Evolutionary conservation across 2,113 vertebrate genomes (phyloP), one percentile per base, ranked within the genome.

Genomic region (Pelvicachromis taeniatus): DNA sequence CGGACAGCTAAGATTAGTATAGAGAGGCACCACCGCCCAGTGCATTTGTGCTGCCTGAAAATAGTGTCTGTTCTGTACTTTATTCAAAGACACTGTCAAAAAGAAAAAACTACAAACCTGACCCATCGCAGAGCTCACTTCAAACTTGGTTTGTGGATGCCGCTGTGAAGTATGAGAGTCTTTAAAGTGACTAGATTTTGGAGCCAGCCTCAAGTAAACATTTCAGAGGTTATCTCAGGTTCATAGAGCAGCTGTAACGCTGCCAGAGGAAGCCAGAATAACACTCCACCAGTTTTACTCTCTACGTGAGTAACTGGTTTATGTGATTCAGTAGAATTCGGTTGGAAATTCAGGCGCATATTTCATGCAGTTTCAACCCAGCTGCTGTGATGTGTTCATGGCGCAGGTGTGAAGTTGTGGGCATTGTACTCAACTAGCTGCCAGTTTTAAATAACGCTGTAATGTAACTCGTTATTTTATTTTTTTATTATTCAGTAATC

Each of bases 271-370:
- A 70, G 4, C 21, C 21, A 70, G 65, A 10, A 29, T 10, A 73
- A 31, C 42, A 45, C 38, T 10, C 13, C 42, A 31, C 23, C 40
- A 17, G 42, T 50, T 31, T 50, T 50, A 75, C n/a, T 75, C 26
- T 75, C 68, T 23, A 29, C 3, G 68, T 73, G 8, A 73, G 68
- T 19, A 7, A 0, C 23, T 19, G 42, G 42, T 29, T 31, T 50
- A n/a, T 75, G 45, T 19, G 68, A 73, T 73, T 29, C 23, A 10
- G 42, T 48, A 0, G 9, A 70, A 21, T 0, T 45, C 1, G 5
- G 38, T 45, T 42, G 8, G 8, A 40, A 68, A 40, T 65, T 61
- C 17, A 4, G n/a, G 23, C 23, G 52, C 52, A 54, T 23, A 2
- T 35, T 61, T 55, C 53, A 55, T 38, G 19, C 2, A 0, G 10